Conservation (phyloP, 2,888 invertebrate genomes). For the Drosophila picticornis region DNA sequence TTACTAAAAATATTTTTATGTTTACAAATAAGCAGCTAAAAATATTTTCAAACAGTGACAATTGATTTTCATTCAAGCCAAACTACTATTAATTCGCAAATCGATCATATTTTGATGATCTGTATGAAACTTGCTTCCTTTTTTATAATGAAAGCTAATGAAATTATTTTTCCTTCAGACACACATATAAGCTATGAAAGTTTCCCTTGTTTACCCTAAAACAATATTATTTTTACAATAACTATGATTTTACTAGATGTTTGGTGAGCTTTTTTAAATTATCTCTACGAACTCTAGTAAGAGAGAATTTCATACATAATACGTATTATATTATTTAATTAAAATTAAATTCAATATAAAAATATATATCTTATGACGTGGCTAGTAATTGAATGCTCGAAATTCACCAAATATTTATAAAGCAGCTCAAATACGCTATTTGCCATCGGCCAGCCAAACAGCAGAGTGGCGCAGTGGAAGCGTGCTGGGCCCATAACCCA, state of each 20-base stretch:
- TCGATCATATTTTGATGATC: not conserved
- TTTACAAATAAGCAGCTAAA: too few species aligned
- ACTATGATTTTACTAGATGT: not conserved
- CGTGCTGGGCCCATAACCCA: slow-evolving; percentile 67
- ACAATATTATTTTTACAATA: too few species aligned
- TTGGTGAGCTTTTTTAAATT: not conserved
- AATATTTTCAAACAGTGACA: not conserved
- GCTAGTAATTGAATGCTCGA: not conserved
- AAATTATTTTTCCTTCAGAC: not conserved
- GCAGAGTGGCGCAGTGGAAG: slow-evolving; percentile 70
- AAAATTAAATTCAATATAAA: not conserved
- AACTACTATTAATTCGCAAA: not conserved
- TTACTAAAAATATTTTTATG: not conserved
- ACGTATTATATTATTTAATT: not conserved
- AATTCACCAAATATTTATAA: rapidly evolving
- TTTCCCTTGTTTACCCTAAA: too few species aligned
- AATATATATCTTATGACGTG: not conserved
- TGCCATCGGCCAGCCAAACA: not conserved
- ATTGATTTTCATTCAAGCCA: not conserved
- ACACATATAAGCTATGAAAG: not conserved
- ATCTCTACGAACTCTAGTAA: not conserved
- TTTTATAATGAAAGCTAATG: not conserved
- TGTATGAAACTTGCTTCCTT: not conserved
- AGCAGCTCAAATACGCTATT: slow-evolving; percentile 16
- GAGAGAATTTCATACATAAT: not conserved